Base-by-base conservation (phyloP, 2,888 invertebrate genomes). In the Drosophila nigritarsus region DNA sequence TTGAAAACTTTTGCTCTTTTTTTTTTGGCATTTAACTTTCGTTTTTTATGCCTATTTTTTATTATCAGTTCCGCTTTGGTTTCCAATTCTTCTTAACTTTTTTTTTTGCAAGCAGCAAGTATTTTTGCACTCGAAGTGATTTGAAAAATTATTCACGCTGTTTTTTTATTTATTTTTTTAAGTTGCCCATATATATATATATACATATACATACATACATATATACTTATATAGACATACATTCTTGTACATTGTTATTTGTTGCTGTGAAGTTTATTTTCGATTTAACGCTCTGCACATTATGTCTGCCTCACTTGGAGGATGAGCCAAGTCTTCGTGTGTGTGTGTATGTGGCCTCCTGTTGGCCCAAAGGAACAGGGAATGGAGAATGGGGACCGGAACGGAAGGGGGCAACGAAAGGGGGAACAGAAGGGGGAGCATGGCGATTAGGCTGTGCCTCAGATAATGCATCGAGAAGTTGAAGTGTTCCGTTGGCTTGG, bases 211-310 rank as follows among this genome's bases (percentile, higher is more conserved):
- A 15, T 18, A n/a, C n/a, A 11, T 36, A 7, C 7, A 34, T 51
- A 30, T 60, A 20, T 6, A 13, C 48, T 1, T 20, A 15, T 45
- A 20, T 8, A 18, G 18, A 38, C 2, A 18, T 38, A 18, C 18
- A 38, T 59, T 65, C 42, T 49, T 49, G 36, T 30, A 38, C 55
- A 60, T 75, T 64, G 74, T 64, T 55, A 63, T 75, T 68, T 68
- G 68, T 70, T 75, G 67, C 48, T 60, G 65, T 63, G 75, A 78
- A 80, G 78, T 80, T 80, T 75, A 75, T 79, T 79, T 83, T 82
- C 83, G 83, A 82, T 82, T 82, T 82, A 77, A 80, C 81, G 81
- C 81, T 83, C 45, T 77, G 81, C 80, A 72, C 82, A 80, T 78
- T 81, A 78, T 82, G 49, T 54, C 34, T 45, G 40, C 34, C 63